These are phyloP conservation scores for Caenorhabditis afra DNA, from an alignment of 2,888 invertebrate genomes.

Conservation along the genomic window DNA sequence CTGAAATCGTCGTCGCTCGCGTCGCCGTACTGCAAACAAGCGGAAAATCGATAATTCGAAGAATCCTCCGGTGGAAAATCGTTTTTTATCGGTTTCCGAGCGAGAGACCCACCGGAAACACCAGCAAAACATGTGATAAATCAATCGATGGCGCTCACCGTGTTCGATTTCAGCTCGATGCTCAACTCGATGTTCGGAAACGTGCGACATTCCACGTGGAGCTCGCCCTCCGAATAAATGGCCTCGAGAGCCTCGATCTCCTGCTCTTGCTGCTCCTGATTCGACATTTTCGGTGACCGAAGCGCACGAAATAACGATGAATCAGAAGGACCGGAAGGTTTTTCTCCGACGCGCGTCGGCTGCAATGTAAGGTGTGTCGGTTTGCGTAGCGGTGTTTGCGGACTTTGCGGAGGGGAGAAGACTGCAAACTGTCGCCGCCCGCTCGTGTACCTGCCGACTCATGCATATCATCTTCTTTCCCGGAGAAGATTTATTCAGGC, in stretches of 20 bases:
- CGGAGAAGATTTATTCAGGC: constrained; percentile 1
- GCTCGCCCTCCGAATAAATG: constrained; percentile 67
- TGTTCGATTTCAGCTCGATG: constrained; percentile 64
- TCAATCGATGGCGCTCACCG: constrained; percentile 28
- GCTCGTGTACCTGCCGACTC: background rate
- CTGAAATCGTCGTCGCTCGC: constrained; percentile 60
- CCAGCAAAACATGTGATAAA: background rate
- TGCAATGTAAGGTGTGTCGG: constrained; percentile 10
- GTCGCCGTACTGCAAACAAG: constrained; percentile 48
- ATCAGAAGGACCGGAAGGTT: background rate
- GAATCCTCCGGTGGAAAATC: background rate
- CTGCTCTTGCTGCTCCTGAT: constrained; percentile 68
- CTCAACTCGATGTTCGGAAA: constrained; percentile 63
- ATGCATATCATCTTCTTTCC: background rate
- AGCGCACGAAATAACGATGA: background rate
- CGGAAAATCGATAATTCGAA: constrained; percentile 3
- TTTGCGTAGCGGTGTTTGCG: constrained; percentile 41
- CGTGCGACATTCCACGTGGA: constrained; percentile 49
- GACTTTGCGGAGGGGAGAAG: constrained; percentile 3
- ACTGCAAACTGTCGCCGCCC: constrained; percentile 13
- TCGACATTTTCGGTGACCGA: constrained; percentile 37
- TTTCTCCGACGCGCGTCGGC: background rate
- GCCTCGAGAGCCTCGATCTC: constrained; percentile 69
- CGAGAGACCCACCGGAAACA: no score
- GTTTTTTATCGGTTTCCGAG: no score